Evolutionary conservation across 1,140 invertebrate species (phyloP), one percentile per base, ranked within the genome.

Genomic region (Amphibalanus amphitrite): DNA sequence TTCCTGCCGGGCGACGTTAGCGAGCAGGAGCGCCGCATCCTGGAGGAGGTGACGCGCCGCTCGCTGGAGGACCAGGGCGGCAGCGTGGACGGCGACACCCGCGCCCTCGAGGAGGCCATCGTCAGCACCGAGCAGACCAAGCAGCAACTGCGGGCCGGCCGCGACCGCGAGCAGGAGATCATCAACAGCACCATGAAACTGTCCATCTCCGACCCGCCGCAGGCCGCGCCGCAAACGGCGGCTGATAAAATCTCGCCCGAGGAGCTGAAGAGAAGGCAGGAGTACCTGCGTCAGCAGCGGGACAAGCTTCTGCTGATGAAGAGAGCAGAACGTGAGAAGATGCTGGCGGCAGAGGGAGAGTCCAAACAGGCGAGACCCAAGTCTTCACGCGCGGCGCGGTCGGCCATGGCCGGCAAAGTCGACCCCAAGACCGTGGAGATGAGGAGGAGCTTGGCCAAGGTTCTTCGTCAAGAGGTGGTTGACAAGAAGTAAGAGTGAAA

Each of bases 251-350:
- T 82, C 68, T 76, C 75, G 71, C 77, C 78, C 28, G 85, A 86
- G 69, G 92, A 95, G 76, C 80, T 95, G 26, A 83, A 85, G 73
- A 86, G 87, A 71, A 83, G 93, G 0, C 89, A 92, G 76, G 85
- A 91, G 75, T 95, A 94, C 79, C 81, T 97, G 29, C 86, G 90
- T 38, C 84, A 89, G 69, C 92, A 95, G 79, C 83, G 93, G 30
- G 93, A 96, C 79, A 93, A 95, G 78, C 84, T 97, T 28, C 82
- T 95, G 33, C 88, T 89, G 26, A 78, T 95, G 76, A 96, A 96
- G 78, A 90, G 90, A 78, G 85, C 90, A 79, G 91, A 90, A 28
- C 82, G 93, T 30, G 88, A 89, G 76, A 88, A 89, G 75, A 86
- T 89, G 76, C 80, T 96, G 1, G 84, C 84, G n/a, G 75, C 77